These are phyloP conservation scores for Holotrichia oblita DNA, from an alignment of 1,140 invertebrate genomes.

Conservation along the genomic window DNA sequence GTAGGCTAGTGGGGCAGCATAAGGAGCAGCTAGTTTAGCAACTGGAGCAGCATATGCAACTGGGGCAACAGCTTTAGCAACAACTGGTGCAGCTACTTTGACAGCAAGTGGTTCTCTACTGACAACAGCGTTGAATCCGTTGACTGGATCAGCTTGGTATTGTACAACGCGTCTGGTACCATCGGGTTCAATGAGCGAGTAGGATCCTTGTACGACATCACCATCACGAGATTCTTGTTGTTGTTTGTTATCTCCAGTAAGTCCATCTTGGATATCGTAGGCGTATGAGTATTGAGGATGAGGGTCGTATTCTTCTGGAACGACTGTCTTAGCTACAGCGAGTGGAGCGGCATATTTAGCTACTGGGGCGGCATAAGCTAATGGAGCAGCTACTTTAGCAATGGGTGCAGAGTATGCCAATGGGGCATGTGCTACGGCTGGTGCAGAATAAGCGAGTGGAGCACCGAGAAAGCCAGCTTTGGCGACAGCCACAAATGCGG, in stretches of 20 bases:
- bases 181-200: conserved; percentile 48
- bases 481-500: conserved; percentile 61
- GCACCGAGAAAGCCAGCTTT: conserved; percentile 55
- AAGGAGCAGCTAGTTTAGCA: conserved; percentile 31
- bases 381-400: conserved; percentile 50
- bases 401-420: conserved; percentile 53
- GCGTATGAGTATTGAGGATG: conserved; percentile 61
- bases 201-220: conserved; percentile 54
- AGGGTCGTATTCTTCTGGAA: conserved; percentile 48
- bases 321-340: too few species aligned
- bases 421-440: conserved; percentile 38
- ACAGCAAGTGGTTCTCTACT: conserved; percentile 64
- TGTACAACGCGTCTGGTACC: conserved; percentile 46
- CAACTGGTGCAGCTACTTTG: conserved; percentile 58
- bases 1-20: conserved; percentile 33
- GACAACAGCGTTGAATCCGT: conserved; percentile 61
- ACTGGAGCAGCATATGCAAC: conserved; percentile 33
- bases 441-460: conserved; percentile 17
- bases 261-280: conserved; percentile 65
- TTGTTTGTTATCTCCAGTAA: conserved; percentile 67
- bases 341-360: too few species aligned
- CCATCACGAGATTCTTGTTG: conserved; percentile 61
- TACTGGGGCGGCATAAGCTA: conserved; percentile 50
- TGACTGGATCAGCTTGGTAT: conserved; percentile 61
- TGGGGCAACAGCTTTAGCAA: conserved; percentile 42